Conservation (phyloP, 2,113 vertebrate genomes). For the Lamprotornis superbus region DNA sequence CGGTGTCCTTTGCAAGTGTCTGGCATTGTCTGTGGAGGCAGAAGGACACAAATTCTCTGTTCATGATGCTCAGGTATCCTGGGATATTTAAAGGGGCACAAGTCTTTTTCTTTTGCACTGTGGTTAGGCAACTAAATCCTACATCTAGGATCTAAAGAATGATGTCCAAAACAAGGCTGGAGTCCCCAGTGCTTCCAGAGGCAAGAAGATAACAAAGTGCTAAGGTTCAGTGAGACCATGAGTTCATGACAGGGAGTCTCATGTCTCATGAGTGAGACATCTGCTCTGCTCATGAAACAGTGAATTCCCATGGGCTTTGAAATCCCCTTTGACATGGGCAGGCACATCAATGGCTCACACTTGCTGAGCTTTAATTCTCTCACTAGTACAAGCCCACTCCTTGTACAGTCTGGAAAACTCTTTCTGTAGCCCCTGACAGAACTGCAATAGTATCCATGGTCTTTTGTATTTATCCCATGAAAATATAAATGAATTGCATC, state of each 20-base stretch:
- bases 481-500: neutral
- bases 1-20: accelerated
- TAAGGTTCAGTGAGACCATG: neutral
- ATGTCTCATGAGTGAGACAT: neutral
- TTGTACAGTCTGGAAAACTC: neutral
- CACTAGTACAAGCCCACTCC: neutral
- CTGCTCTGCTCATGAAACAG: neutral
- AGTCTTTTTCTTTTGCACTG: neutral
- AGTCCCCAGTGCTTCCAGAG: neutral
- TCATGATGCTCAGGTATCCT: neutral
- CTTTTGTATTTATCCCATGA: neutral
- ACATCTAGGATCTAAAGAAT: neutral
- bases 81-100: neutral
- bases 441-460: neutral
- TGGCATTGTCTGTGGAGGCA: neutral
- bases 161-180: neutral
- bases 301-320: neutral
- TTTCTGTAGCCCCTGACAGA: neutral
- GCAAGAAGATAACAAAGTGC: neutral
- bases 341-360: neutral
- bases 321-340: neutral
- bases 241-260: neutral
- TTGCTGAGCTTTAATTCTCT: neutral
- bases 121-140: neutral
- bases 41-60: neutral